Evolutionary conservation across 1,140 invertebrate species (phyloP), one percentile per base, ranked within the genome.

Genomic region (Drosophila chauvacae): DNA sequence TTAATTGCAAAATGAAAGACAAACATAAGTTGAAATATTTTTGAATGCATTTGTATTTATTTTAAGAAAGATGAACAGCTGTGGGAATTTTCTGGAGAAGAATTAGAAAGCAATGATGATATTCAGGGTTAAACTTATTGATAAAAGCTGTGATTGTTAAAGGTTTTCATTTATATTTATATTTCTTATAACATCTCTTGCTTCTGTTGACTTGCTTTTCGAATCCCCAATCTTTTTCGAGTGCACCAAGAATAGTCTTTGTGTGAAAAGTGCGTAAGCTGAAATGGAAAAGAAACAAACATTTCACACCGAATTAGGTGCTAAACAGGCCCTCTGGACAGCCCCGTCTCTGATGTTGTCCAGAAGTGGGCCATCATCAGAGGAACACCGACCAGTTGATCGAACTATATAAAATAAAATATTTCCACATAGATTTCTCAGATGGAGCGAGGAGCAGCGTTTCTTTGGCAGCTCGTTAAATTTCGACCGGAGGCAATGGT

Each of bases 321-420:
- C 65, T 77, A 88, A 56, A 84, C 73, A 88, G 65, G 33, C 56
- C 63, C 69, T 63, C 63, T 86, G 80, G 69, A 78, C 65, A 63
- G 39, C 41, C 30, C 4, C 39, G 33, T 69, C 65, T 57, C 55
- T 88, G 84, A 88, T 76, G 55, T 30, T 88, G 66, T 75, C 74
- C 85, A 90, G 85, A 90, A 75, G 64, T 74, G 23, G 62, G 39
- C 23, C 57, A 57, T 56, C 73, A 55, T 56, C 71, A 53, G 71
- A 59, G 23, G 42, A 55, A 50, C 28, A 30, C 47, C 23, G 14
- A 28, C 26, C 48, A 50, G 45, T 45, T 86, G 82, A 81, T 71
- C 81, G 81, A 75, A 88, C 73, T 85, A 88, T 88, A 88, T 88
- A 76, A 88, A 90, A 85, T 90, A 65, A 90, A 88, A 88, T 90